Base-by-base conservation (phyloP, 1,140 invertebrate species). In the Drosophila sucinea region DNA sequence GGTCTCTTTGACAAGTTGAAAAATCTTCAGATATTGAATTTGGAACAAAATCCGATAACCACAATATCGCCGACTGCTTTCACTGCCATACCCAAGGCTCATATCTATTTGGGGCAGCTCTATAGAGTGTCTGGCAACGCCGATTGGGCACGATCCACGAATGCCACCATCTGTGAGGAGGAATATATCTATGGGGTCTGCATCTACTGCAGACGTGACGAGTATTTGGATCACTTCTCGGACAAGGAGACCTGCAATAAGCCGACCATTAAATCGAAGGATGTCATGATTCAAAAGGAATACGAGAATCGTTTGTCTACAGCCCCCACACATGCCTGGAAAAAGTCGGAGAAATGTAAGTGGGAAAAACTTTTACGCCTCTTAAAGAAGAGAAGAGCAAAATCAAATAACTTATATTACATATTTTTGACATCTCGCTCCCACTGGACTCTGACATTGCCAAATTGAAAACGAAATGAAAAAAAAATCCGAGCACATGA, bases 21-120 rank as follows among this genome's bases (percentile, higher is more conserved):
- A 11, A 78, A 90, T 44, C 71, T 89, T n/a, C 70, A 81, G 33
- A 72, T 90, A 4, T 60, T 89, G 10, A 89, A 89, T 61, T 56
- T 89, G 60, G 84, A 89, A 64, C 68, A 84, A 35, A 89, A 89
- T 73, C 84, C 85, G 5, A 85, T 89, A n/a, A 90, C 74, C 2
- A 89, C 81, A n/a, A 77, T 89, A n/a, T 71, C 81, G 3, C 70
- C 68, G 3, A 81, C 74, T 38, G 84, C 85, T 38, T 89, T 89
- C 10, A 47, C 44, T 0, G 33, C 61, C 1, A 58, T 90, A 23
- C 55, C 85, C 17, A 79, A 70, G 2, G 79, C 83, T 3, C 85
- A 83, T 10, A 89, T 89, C 23, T 89, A 89, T 41, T 58, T 89
- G 47, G 84, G 85, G 0, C 67, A 84, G 35, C 57, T 89, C 0